phyloP scores from a whole-genome alignment of 2,888 invertebrate genomes.

The Lissocephala sabroskyi region DNA sequence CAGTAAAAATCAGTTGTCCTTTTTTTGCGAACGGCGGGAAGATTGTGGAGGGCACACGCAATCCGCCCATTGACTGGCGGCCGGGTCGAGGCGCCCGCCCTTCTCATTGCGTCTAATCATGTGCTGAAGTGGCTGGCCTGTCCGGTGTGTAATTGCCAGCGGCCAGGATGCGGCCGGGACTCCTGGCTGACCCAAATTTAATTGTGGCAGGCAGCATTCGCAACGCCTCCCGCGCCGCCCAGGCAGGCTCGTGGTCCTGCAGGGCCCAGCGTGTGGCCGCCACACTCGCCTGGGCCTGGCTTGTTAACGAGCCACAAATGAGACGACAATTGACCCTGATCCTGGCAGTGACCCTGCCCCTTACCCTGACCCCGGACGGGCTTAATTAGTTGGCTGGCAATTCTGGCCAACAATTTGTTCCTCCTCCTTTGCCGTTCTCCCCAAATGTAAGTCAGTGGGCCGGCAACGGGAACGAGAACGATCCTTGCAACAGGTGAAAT shows the following conservation, averaged over 20 bases:
- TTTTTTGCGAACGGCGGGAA: too few species aligned
- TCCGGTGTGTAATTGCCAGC: background rate
- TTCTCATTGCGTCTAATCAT: slow-evolving; percentile 38
- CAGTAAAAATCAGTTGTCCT: slow-evolving; percentile 62
- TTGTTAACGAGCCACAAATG: slow-evolving; percentile 7
- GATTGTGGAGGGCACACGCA: slow-evolving; percentile 40
- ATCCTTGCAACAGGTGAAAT: slow-evolving; percentile 71
- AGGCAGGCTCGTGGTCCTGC: too few species aligned
- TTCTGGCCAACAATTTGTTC: too few species aligned
- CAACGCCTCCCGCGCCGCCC: too few species aligned
- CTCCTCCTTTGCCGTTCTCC: too few species aligned
- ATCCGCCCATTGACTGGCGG: slow-evolving; percentile 42
- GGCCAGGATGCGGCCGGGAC: background rate
- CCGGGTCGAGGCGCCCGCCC: background rate
- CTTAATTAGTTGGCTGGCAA: slow-evolving; percentile 1
- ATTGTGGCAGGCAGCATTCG: slow-evolving; percentile 20
- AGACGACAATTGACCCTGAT: slow-evolving; percentile 2
- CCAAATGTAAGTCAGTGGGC: slow-evolving; percentile 70
- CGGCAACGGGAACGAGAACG: slow-evolving; percentile 45
- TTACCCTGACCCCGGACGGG: background rate
- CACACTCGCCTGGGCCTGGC: background rate
- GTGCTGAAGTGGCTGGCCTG: slow-evolving; percentile 33
- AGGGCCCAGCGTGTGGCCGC: slow-evolving; percentile 9
- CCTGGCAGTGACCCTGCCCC: slow-evolving; percentile 17
- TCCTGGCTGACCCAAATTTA: slow-evolving; percentile 35